These are phyloP conservation scores for Zhengitettix transpicula DNA, from an alignment of 2,888 invertebrate genomes.

Conservation along the genomic window DNA sequence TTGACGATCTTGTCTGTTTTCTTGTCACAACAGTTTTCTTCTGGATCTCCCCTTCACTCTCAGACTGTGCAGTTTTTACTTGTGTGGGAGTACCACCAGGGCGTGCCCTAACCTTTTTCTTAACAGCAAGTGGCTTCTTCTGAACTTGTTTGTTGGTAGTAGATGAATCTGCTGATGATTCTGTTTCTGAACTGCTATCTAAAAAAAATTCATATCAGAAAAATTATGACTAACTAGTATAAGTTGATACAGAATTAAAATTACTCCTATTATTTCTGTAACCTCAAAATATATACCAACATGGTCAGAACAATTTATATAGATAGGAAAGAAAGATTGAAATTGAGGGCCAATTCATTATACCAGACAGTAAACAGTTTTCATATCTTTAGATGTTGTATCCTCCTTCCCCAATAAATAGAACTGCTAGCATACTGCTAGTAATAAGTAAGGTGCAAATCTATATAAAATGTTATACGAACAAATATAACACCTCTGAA, in stretches of 20 bases:
- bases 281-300: too few relatives aligned
- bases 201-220: conserved; percentile 4
- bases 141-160: conserved; percentile 2
- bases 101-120: conserved; percentile 4
- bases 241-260: not conserved
- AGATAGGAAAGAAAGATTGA: too few relatives aligned
- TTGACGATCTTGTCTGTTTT: conserved; percentile 52
- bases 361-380: too few relatives aligned
- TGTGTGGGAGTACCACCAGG: not conserved
- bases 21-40: conserved; percentile 30
- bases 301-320: too few relatives aligned
- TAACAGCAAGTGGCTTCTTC: conserved; percentile 8
- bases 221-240: not conserved
- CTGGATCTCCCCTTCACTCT: conserved; percentile 23
- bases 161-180: conserved; percentile 9
- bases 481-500: too few relatives aligned
- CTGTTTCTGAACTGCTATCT: conserved; percentile 18
- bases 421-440: too few relatives aligned
- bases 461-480: too few relatives aligned
- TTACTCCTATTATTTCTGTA: too few relatives aligned
- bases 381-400: too few relatives aligned
- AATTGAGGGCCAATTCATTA: too few relatives aligned
- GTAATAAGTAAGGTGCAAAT: too few relatives aligned
- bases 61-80: conserved; percentile 22
- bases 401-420: too few relatives aligned